Conservation (phyloP, 2,797 vertebrate species). For the Tympanoctomys barrerae region DNA sequence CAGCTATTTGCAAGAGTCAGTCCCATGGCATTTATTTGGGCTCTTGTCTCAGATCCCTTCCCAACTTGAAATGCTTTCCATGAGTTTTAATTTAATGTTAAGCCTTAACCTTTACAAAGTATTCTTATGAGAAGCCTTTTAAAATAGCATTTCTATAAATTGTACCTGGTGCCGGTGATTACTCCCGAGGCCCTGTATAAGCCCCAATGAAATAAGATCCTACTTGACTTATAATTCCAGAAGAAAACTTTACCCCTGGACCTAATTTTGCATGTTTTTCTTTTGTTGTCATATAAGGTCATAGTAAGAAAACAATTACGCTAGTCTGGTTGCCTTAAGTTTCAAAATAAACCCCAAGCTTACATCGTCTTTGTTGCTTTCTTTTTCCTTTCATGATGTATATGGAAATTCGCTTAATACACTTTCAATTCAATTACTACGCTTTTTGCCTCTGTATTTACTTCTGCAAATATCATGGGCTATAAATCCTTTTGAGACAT, state of each 20-base stretch:
- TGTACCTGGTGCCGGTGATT: constrained; percentile 42
- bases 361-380: neutral
- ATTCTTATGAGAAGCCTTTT: constrained; percentile 74
- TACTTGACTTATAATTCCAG: constrained; percentile 41
- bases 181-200: neutral
- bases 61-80: constrained; percentile 81
- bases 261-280: constrained; percentile 41
- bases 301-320: constrained; percentile 13
- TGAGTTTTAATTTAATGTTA: constrained; percentile 80
- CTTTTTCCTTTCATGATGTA: constrained; percentile 13
- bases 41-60: constrained; percentile 80
- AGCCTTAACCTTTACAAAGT: constrained; percentile 77
- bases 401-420: neutral
- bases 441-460: constrained; percentile 35
- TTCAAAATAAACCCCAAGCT: constrained; percentile 40
- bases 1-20: constrained; percentile 71
- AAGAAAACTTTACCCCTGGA: constrained; percentile 19
- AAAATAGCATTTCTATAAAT: constrained; percentile 81
- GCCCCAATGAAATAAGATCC: neutral
- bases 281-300: constrained; percentile 49
- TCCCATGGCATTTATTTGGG: constrained; percentile 70
- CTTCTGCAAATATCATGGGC: neutral
- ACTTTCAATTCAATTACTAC: constrained; percentile 13
- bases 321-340: neutral
- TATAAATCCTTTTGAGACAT: neutral